Conservation (phyloP, 2,113 vertebrate genomes). For the Indicator maculatus region DNA sequence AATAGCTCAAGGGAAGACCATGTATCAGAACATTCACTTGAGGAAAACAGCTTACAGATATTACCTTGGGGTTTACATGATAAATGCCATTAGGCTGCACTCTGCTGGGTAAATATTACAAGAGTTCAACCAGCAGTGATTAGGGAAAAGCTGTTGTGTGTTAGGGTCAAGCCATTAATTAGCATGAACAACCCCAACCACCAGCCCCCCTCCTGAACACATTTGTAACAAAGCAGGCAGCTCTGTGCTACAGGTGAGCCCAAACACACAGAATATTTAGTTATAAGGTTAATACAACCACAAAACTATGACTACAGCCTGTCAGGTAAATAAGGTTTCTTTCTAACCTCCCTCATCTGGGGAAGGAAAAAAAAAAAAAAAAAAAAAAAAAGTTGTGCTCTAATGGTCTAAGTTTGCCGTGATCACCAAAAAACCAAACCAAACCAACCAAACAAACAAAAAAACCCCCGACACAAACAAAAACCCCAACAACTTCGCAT, state of each 20-base stretch:
- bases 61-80: constrained; percentile 2
- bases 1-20: not conserved
- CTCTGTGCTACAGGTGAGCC: not conserved
- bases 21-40: not conserved
- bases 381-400: rapidly evolving
- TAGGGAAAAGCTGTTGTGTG: not conserved
- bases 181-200: not conserved
- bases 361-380: no score
- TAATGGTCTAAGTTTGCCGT: not conserved
- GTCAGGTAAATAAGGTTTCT: not conserved
- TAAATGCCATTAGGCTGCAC: not conserved
- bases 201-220: not conserved
- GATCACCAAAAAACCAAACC: not conserved
- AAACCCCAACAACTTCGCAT: not conserved
- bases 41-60: not conserved
- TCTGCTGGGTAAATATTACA: not conserved
- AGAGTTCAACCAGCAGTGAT: not conserved
- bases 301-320: not conserved
- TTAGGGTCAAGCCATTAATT: not conserved
- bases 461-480: no score
- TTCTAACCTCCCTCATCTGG: not conserved
- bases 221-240: not conserved
- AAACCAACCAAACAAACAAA: no score
- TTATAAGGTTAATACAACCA: not conserved
- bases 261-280: not conserved